A percentile compares a stretch with the other conserved stretches of the same genome.
phyloP scores from a whole-genome alignment of 1,140 invertebrate species.

The Diachasma alloeum region DNA sequence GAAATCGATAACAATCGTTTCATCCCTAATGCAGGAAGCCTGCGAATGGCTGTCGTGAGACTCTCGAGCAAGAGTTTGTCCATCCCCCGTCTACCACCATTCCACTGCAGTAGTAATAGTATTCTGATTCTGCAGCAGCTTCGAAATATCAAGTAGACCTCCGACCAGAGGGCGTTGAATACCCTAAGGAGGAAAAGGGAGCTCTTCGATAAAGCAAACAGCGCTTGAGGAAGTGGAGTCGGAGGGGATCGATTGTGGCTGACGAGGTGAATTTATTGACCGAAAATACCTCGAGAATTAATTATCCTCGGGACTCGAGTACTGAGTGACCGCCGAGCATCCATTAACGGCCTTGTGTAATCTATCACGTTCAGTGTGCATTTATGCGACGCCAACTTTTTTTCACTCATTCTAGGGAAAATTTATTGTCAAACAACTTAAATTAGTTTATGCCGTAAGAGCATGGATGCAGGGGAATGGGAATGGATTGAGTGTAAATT shows the following conservation, averaged over 20 bases:
- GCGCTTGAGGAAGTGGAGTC: not conserved
- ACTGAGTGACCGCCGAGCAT: constrained; percentile 24
- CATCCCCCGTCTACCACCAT: too few relatives aligned
- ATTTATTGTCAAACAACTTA: too few relatives aligned
- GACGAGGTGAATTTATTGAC: constrained; percentile 24
- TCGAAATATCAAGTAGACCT: not conserved
- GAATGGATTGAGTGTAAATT: too few relatives aligned
- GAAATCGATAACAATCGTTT: constrained; percentile 16
- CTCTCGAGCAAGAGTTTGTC: not conserved
- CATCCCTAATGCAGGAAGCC: constrained; percentile 15
- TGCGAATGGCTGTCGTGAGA: constrained; percentile 24
- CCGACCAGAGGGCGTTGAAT: not conserved
- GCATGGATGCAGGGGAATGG: too few relatives aligned
- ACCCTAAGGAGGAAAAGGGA: not conserved
- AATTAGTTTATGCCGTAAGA: too few relatives aligned
- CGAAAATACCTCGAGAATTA: constrained; percentile 25
- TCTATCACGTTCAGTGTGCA: not conserved
- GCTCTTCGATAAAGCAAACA: not conserved
- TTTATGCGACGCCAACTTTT: not conserved
- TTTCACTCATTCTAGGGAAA: too few relatives aligned
- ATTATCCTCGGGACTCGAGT: constrained; percentile 19
- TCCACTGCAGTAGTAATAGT: not conserved
- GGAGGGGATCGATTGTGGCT: not conserved
- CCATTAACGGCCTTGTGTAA: constrained; percentile 19
- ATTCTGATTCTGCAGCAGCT: not conserved